Evolutionary conservation across 2,888 invertebrate species (phyloP), one percentile per base, ranked within the genome.

Genomic region (Epicampocera succincta): DNA sequence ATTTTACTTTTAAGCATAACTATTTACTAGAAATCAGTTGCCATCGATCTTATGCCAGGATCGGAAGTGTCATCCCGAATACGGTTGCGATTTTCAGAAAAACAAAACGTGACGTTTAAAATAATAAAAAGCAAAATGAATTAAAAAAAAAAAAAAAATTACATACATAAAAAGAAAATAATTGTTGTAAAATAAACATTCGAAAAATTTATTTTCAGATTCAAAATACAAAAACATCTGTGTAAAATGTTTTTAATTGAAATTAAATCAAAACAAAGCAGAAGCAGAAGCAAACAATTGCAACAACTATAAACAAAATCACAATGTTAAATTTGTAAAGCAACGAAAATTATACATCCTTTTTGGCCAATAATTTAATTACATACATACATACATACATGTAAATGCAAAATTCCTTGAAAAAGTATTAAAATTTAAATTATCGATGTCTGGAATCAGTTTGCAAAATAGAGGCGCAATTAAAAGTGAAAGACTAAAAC

Each of bases 401-500:
- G 29, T 42, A 33, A 33, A 33, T 13, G 44, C 4, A 42, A 71
- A 50, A 65, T 12, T 58, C 42, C 13, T 66, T 38, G 21, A 42
- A 60, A 46, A 25, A 44, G 33, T 13, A n/a, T 42, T 19, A 29
- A 38, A 56, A 38, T 65, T 25, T 13, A 44, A 54, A 61, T 29
- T 74, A 79, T 85, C 84, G 83, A 86, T 86, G 86, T 86, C 85
- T 85, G 78, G 83, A 84, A 60, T 50, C 25, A 80, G 66, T 61
- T 48, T 76, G 13, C 60, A 40, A 56, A 79, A 60, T 15, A 29
- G 38, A 60, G 21, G 66, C 52, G 33, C 58, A 15, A 56, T 58
- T 25, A 42, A 75, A 52, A 71, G 68, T 60, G 60, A 38, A 54
- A 65, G 61, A 15, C 21, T 48, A 52, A 60, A 61, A 54, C 21